Conservation (phyloP, 1,140 invertebrate species). For the Nylanderia fulva region DNA sequence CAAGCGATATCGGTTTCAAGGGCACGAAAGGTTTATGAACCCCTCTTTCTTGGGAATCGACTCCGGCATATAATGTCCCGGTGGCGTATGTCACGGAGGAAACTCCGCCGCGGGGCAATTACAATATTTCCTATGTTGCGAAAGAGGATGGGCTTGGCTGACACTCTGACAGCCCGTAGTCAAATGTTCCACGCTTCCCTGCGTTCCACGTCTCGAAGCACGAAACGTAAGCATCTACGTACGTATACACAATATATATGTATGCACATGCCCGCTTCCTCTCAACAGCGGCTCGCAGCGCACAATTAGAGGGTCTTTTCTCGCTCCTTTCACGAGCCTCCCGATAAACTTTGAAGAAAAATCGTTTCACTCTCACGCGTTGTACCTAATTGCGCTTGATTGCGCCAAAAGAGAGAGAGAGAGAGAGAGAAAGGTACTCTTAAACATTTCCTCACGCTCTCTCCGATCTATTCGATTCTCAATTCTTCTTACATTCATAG, state of each 20-base stretch:
- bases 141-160: constrained; percentile 84
- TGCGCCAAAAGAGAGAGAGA: background rate
- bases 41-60: constrained; percentile 70
- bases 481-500: constrained; percentile 18
- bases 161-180: constrained; percentile 81
- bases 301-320: constrained; percentile 30
- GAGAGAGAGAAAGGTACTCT: background rate
- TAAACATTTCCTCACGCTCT: background rate
- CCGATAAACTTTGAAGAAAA: constrained; percentile 47
- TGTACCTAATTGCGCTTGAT: constrained; percentile 36
- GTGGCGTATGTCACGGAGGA: constrained; percentile 71
- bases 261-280: constrained; percentile 61
- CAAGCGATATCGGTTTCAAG: constrained; percentile 60
- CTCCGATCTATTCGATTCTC: background rate
- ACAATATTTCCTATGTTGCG: constrained; percentile 82
- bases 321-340: constrained; percentile 32
- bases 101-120: constrained; percentile 76
- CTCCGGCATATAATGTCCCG: constrained; percentile 68
- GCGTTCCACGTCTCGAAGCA: constrained; percentile 66
- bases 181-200: constrained; percentile 83
- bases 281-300: constrained; percentile 51
- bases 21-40: constrained; percentile 70
- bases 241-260: too few species aligned
- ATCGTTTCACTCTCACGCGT: constrained; percentile 13
- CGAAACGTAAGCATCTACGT: constrained; percentile 59